Percentiles rank a stretch among this genome's conserved stretches.
Conservation (phyloP, 1,140 invertebrate species). For the Papilio xuthus region DNA sequence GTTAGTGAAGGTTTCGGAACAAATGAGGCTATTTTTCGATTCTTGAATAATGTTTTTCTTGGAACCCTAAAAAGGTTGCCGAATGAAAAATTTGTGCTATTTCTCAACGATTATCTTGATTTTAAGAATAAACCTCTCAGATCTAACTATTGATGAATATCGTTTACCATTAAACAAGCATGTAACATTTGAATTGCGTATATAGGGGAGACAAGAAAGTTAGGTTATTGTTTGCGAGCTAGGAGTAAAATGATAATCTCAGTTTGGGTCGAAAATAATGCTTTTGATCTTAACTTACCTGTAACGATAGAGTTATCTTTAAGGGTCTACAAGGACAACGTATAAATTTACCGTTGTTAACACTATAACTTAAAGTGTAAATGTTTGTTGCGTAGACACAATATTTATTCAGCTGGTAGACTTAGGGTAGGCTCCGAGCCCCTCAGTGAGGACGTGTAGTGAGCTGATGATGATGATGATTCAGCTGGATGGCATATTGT, state of each 20-base stretch:
- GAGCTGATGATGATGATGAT: too few relatives aligned
- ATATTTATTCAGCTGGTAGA: neutral
- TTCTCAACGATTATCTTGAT: constrained; percentile 13
- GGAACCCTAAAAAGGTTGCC: neutral
- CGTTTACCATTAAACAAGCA: neutral
- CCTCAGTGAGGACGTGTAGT: too few relatives aligned
- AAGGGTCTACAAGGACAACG: neutral
- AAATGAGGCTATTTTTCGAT: constrained; percentile 14
- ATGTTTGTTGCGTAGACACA: neutral
- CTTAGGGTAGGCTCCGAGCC: too few relatives aligned
- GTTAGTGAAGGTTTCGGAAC: neutral
- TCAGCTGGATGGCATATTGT: neutral
- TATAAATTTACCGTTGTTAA: neutral
- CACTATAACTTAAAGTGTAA: neutral
- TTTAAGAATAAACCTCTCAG: constrained; percentile 4
- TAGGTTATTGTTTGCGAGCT: constrained; percentile 20
- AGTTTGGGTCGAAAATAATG: constrained; percentile 21
- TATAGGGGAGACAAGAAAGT: neutral
- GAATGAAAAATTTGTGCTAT: constrained; percentile 14
- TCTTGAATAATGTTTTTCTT: constrained; percentile 20
- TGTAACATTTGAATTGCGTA: neutral
- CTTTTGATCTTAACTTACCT: constrained; percentile 16
- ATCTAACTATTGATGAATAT: neutral
- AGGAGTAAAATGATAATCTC: constrained; percentile 14
- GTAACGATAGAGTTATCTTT: neutral